Conservation (phyloP, 1,140 invertebrate genomes). For the Odontomachus brunneus region DNA sequence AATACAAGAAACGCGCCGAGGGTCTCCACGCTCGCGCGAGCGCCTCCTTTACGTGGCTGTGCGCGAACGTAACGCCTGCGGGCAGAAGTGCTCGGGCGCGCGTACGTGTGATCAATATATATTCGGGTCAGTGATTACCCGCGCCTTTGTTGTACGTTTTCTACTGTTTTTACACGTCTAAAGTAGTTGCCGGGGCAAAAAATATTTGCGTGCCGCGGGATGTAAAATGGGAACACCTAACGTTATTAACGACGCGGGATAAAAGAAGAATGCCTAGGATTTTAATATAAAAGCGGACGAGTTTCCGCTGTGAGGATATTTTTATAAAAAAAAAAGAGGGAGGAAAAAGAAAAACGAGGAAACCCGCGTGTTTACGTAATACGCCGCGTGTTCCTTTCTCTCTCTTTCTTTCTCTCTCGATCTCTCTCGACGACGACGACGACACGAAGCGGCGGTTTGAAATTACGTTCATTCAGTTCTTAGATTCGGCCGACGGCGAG, state of each 20-base stretch:
- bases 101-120: conserved; percentile 36
- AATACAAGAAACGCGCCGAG: conserved; percentile 58
- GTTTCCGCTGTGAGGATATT: conserved; percentile 51
- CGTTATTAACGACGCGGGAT: conserved; percentile 57
- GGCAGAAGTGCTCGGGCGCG: not conserved
- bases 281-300: conserved; percentile 58
- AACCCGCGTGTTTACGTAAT: conserved; percentile 52
- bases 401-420: no score
- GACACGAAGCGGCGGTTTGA: conserved; percentile 26
- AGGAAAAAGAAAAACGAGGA: no score
- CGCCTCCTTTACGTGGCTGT: not conserved
- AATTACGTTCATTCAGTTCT: conserved; percentile 44
- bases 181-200: conserved; percentile 48
- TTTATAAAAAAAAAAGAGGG: conserved; percentile 18
- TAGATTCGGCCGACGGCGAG: conserved; percentile 23
- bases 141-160: conserved; percentile 52
- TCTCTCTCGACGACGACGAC: no score
- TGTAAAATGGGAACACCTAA: conserved; percentile 46
- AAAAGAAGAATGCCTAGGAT: conserved; percentile 53
- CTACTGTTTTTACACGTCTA: conserved; percentile 59
- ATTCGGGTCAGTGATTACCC: conserved; percentile 56
- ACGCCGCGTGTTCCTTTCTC: not conserved
- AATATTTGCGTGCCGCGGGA: conserved; percentile 57
- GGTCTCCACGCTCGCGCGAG: not conserved
- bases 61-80: not conserved